These are phyloP conservation scores for Serilophus lunatus DNA, from an alignment of 2,113 vertebrate genomes.

Conservation along the genomic window DNA sequence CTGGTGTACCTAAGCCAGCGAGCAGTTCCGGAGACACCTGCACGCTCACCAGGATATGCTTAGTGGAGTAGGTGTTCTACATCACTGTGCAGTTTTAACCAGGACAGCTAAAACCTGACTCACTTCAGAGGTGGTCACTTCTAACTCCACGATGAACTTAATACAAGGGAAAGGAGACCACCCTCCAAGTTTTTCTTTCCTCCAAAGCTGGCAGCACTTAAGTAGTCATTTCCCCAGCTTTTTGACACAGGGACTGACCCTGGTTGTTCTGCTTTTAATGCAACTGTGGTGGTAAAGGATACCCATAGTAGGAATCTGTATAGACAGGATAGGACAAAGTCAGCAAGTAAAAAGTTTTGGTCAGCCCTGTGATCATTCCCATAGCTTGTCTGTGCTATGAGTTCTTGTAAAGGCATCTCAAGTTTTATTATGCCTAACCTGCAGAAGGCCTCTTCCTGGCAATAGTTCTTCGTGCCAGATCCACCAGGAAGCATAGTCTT, in stretches of 20 bases:
- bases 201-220: slow-evolving; percentile 7
- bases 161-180: neutral
- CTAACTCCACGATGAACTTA: neutral
- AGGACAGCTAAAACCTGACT: neutral
- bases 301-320: neutral
- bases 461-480: neutral
- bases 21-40: neutral
- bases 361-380: neutral
- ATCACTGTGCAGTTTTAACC: neutral
- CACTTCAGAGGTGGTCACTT: neutral
- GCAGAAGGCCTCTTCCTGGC: slow-evolving; percentile 39
- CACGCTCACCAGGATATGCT: neutral
- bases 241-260: neutral
- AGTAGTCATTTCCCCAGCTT: neutral
- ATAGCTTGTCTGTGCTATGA: neutral
- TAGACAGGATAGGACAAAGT: neutral
- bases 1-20: neutral
- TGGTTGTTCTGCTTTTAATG: neutral
- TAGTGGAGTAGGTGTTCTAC: neutral
- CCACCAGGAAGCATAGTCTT: slow-evolving; percentile 10
- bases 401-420: neutral
- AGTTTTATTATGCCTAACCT: neutral
- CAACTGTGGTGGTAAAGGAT: neutral
- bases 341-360: neutral
- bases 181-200: neutral